These are phyloP conservation scores for Heterohyrax brucei DNA, from an alignment of 2,797 vertebrate genomes.

Conservation along the genomic window DNA sequence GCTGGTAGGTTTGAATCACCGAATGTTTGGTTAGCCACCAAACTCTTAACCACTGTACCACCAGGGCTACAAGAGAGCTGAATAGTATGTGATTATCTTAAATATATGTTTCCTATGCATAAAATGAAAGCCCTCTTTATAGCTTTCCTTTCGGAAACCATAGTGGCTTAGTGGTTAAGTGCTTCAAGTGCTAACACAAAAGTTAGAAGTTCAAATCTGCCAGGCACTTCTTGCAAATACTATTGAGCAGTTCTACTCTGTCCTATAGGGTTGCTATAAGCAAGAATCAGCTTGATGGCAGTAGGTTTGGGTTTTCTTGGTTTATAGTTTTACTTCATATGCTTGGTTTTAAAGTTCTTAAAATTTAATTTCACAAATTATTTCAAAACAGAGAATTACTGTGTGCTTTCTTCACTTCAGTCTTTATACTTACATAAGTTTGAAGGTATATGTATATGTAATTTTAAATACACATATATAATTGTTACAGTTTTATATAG, in stretches of 20 bases:
- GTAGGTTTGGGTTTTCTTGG: no score
- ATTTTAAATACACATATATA: not conserved
- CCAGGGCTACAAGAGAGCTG: not conserved
- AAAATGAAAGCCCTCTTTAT: not conserved
- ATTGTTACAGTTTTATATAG: not conserved
- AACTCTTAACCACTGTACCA: no score
- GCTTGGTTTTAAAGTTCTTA: not conserved
- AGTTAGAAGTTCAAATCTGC: no score
- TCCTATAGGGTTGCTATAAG: no score
- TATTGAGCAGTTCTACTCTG: no score
- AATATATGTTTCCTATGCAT: not conserved
- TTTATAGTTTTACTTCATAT: not conserved
- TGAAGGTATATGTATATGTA: not conserved
- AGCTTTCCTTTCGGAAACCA: no score
- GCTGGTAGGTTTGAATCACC: no score
- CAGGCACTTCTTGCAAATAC: no score
- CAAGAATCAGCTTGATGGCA: no score
- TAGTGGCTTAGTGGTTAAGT: no score
- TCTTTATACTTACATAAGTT: not conserved
- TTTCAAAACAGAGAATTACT: not conserved
- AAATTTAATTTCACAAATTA: constrained; percentile 1
- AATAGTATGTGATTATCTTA: not conserved
- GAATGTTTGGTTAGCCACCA: no score
- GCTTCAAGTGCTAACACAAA: no score
- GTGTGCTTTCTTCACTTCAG: not conserved